Evolutionary conservation across 2,888 invertebrate species (phyloP).

Genomic region (Actias luna): DNA sequence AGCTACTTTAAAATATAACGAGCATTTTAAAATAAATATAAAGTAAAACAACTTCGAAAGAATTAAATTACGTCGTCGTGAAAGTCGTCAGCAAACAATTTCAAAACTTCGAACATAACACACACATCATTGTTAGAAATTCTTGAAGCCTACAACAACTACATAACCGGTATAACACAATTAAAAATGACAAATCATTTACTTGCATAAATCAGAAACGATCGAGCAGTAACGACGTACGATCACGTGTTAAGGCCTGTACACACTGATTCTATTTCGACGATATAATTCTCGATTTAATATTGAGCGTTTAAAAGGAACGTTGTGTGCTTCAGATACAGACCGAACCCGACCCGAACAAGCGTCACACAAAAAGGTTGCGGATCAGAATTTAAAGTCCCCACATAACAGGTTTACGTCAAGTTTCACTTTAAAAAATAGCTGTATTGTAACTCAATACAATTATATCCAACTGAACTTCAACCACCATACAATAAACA

Average conservation of each 20-base stretch:
- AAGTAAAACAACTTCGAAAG: neutral
- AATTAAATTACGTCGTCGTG: neutral
- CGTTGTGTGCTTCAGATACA: no score
- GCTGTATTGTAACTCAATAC: no score
- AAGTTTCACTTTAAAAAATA: no score
- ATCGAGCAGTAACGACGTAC: conserved; percentile 11
- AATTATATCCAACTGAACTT: no score
- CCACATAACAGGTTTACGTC: no score
- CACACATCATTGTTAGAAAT: conserved; percentile 3
- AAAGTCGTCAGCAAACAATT: neutral
- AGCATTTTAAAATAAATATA: neutral
- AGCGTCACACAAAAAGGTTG: no score
- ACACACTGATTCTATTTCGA: neutral
- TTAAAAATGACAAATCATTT: conserved; percentile 17
- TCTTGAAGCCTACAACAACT: neutral
- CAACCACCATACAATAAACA: no score
- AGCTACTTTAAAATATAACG: neutral
- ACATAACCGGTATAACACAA: conserved; percentile 10
- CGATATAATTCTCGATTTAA: neutral
- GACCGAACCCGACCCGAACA: no score
- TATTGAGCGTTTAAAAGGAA: no score
- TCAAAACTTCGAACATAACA: neutral
- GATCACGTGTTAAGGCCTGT: conserved; percentile 4
- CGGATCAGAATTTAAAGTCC: no score
- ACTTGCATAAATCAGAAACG: conserved; percentile 18